Evolutionary conservation across 2,113 vertebrate genomes (phyloP).

Genomic region (Edolisoma coerulescens): DNA sequence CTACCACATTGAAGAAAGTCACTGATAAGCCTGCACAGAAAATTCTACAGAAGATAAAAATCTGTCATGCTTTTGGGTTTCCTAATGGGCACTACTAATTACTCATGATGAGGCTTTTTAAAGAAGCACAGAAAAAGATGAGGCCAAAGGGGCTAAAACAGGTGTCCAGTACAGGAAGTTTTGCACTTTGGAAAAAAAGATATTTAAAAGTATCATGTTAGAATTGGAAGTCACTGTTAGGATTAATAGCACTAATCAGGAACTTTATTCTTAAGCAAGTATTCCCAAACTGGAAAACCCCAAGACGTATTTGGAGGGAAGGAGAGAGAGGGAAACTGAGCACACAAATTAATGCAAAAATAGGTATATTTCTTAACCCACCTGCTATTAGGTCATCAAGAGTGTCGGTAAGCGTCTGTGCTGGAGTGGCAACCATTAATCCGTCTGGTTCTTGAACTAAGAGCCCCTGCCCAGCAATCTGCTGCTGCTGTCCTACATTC

Average conservation of each 20-base stretch:
- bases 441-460: slow-evolving; percentile 90
- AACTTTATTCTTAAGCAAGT: slow-evolving; percentile 63
- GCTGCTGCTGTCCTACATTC: slow-evolving; percentile 85
- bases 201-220: slow-evolving; percentile 23
- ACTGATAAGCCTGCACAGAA: neutral
- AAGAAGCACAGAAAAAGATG: slow-evolving; percentile 35
- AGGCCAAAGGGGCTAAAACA: slow-evolving; percentile 29
- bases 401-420: slow-evolving; percentile 97
- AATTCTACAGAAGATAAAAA: slow-evolving; percentile 5
- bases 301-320: slow-evolving; percentile 56
- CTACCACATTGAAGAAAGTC: neutral
- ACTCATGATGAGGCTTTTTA: neutral
- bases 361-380: slow-evolving; percentile 79
- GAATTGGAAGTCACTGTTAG: slow-evolving; percentile 50
- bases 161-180: slow-evolving; percentile 43
- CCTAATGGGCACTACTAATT: neutral
- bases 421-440: slow-evolving; percentile 91
- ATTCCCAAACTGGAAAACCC: slow-evolving; percentile 65
- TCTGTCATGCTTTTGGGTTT: neutral
- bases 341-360: slow-evolving; percentile 70
- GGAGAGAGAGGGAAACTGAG: slow-evolving; percentile 59
- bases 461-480: slow-evolving; percentile 85
- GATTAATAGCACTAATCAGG: slow-evolving; percentile 62
- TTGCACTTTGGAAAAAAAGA: slow-evolving; percentile 24
- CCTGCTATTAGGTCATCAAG: slow-evolving; percentile 99